phyloP scores from a whole-genome alignment of 2,113 vertebrate genomes.

The Dicentrarchus labrax region DNA sequence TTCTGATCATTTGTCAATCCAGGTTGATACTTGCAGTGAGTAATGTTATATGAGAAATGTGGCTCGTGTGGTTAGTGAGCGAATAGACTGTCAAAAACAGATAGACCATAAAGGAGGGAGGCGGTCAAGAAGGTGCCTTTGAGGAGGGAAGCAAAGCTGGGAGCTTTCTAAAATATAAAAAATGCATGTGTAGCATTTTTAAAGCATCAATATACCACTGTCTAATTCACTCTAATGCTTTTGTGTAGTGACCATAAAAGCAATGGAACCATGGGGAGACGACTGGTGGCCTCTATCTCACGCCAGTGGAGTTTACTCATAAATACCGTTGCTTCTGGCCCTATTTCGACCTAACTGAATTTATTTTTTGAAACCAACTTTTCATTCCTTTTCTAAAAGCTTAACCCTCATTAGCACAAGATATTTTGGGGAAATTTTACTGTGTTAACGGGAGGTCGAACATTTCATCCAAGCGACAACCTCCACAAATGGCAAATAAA shows the following conservation, averaged over 20 bases:
- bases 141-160: constrained; percentile 23
- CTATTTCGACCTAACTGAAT: background rate
- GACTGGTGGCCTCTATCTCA: background rate
- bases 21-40: constrained; percentile 53
- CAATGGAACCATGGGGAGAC: background rate
- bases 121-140: constrained; percentile 55
- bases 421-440: too few relatives aligned
- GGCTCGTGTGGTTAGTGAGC: constrained; percentile 36
- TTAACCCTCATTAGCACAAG: too few relatives aligned
- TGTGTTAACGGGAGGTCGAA: too few relatives aligned
- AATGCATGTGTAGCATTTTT: constrained; percentile 31
- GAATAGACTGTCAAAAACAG: constrained; percentile 55
- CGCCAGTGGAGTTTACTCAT: background rate
- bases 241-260: constrained; percentile 19
- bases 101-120: constrained; percentile 49
- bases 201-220: background rate
- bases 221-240: constrained; percentile 35
- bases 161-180: constrained; percentile 33
- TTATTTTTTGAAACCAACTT: background rate
- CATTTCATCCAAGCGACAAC: too few relatives aligned
- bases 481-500: too few relatives aligned
- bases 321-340: background rate
- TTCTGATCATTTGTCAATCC: constrained; percentile 65
- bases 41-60: constrained; percentile 46
- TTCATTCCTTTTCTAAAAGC: background rate